phyloP scores from a whole-genome alignment of 2,113 vertebrate genomes.

The Actenoides lindsayi region DNA sequence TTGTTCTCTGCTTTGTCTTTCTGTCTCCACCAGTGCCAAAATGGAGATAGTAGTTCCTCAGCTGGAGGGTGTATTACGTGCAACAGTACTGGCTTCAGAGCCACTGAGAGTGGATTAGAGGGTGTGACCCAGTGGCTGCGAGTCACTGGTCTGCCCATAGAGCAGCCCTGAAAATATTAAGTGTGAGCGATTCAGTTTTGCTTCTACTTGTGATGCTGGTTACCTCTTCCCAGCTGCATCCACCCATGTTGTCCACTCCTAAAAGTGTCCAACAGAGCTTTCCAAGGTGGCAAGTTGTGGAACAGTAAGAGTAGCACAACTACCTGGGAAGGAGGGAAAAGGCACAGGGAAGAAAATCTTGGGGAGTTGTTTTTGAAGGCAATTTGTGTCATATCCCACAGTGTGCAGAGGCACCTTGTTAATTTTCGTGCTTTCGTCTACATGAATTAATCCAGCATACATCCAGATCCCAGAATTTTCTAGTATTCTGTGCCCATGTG shows the following conservation, averaged over 20 bases:
- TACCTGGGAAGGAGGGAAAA: background rate
- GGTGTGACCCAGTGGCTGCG: background rate
- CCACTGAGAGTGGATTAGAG: background rate
- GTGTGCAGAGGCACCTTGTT: background rate
- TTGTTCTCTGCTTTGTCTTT: background rate
- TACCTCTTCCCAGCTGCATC: background rate
- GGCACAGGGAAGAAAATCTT: background rate
- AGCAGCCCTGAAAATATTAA: background rate
- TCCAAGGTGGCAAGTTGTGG: background rate
- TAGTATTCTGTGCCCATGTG: background rate
- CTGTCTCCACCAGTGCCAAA: background rate
- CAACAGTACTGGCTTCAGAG: background rate
- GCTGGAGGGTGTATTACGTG: rapidly evolving
- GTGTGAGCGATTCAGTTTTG: background rate
- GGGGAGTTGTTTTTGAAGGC: background rate
- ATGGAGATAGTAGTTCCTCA: background rate
- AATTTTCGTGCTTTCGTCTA: background rate
- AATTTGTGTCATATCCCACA: background rate
- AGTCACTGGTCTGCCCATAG: background rate
- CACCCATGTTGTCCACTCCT: background rate
- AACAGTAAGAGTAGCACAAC: background rate
- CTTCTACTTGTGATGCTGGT: background rate
- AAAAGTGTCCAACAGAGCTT: background rate
- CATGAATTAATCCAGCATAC: background rate
- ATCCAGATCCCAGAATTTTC: background rate